Evolutionary conservation across 1,140 invertebrate genomes (phyloP).

Genomic region (Caenorhabditis inopinata): DNA sequence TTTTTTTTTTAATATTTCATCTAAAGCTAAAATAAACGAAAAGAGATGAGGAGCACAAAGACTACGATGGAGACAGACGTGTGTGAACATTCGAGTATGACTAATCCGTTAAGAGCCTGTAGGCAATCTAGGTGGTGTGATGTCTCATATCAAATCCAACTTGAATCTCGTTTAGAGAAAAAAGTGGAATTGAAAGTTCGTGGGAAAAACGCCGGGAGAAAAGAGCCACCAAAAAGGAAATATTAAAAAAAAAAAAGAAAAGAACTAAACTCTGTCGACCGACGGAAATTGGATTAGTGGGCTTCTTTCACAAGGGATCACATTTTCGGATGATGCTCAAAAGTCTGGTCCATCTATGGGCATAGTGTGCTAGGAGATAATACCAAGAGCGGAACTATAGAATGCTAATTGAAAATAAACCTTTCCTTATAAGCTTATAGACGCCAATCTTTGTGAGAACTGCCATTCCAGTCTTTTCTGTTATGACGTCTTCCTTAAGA

Average conservation of each 20-base stretch:
- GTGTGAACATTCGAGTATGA: slow-evolving; percentile 4
- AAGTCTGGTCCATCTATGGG: neutral
- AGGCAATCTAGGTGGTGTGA: neutral
- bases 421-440: too few species aligned
- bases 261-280: neutral
- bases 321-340: neutral
- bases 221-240: neutral
- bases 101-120: slow-evolving; percentile 14
- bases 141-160: neutral
- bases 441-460: too few species aligned
- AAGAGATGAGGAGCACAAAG: too few species aligned
- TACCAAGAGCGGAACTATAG: too few species aligned
- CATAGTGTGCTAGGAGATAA: neutral
- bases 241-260: neutral
- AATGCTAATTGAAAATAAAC: too few species aligned
- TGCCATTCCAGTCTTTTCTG: too few species aligned
- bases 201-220: neutral
- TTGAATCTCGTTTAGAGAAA: neutral
- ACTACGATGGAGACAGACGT: neutral
- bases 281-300: slow-evolving; percentile 6
- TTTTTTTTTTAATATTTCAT: neutral
- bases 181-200: neutral
- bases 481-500: too few species aligned
- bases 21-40: neutral
- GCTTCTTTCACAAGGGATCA: neutral